Percentiles rank a stretch among this genome's conserved stretches.
phyloP scores from a whole-genome alignment of 2,888 invertebrate species.

The Argyresthia albistria region DNA sequence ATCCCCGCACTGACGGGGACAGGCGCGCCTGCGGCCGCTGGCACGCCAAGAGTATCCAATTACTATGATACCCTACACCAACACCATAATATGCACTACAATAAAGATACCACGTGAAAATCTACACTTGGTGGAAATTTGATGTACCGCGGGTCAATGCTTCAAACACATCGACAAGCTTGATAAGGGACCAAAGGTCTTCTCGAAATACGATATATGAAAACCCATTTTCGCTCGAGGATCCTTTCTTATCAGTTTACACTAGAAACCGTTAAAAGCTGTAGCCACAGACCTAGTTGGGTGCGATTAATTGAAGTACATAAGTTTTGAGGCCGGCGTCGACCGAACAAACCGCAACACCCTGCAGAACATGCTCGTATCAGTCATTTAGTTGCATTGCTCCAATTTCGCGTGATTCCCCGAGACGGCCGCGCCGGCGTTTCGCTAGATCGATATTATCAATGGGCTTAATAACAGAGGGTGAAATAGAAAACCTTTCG shows the following conservation, averaged over 20 bases:
- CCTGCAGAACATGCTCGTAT: slow-evolving; percentile 45
- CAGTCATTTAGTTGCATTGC: slow-evolving; percentile 40
- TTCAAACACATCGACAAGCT: no score
- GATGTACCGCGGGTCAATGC: no score
- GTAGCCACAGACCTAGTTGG: slow-evolving; percentile 22
- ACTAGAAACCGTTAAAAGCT: slow-evolving; percentile 59
- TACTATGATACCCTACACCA: slow-evolving; percentile 48
- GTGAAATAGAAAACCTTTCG: slow-evolving; percentile 9
- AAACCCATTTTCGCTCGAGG: slow-evolving; percentile 9
- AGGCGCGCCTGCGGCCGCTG: slow-evolving; percentile 45
- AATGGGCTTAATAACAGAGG: slow-evolving; percentile 17
- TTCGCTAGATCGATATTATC: slow-evolving; percentile 30
- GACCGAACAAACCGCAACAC: slow-evolving; percentile 43
- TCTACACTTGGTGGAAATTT: neutral
- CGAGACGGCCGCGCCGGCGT: slow-evolving; percentile 18
- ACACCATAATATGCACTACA: slow-evolving; percentile 19
- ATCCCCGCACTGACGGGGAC: slow-evolving; percentile 43
- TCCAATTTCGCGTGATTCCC: slow-evolving; percentile 41
- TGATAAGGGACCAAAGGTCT: no score
- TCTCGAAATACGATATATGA: neutral
- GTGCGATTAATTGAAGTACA: slow-evolving; percentile 63
- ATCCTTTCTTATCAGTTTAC: slow-evolving; percentile 25
- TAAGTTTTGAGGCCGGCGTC: slow-evolving; percentile 36
- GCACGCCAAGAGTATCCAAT: slow-evolving; percentile 63
- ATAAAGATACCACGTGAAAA: neutral